phyloP scores from a whole-genome alignment of 2,888 invertebrate genomes.

The Chesias legatella region DNA sequence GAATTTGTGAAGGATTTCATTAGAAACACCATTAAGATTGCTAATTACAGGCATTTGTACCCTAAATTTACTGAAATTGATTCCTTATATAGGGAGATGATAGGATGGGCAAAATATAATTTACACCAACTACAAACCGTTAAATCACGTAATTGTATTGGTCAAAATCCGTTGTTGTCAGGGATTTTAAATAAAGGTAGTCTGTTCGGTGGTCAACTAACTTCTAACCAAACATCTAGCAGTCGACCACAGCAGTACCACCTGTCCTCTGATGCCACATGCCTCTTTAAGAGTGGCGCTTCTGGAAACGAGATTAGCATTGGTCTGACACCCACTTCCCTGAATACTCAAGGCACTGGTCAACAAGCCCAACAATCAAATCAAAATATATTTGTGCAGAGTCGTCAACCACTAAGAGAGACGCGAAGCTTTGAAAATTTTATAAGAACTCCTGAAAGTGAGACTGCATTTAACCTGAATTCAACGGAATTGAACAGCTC shows the following conservation, averaged over 20 bases:
- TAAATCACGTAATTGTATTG: background rate
- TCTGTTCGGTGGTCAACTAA: background rate
- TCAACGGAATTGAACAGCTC: too few species aligned
- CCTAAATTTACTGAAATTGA: constrained; percentile 14
- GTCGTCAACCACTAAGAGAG: background rate
- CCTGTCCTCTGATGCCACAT: background rate
- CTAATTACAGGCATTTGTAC: constrained; percentile 14
- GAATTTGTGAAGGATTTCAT: constrained; percentile 36
- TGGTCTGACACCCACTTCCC: background rate
- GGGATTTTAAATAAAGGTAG: background rate
- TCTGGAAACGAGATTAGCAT: constrained; percentile 1
- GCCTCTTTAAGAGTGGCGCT: constrained; percentile 1
- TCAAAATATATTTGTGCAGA: background rate
- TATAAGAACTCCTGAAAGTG: too few species aligned
- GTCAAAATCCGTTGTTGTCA: background rate
- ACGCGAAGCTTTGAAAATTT: background rate
- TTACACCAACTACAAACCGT: constrained; percentile 7
- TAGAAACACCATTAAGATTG: constrained; percentile 30
- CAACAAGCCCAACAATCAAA: background rate
- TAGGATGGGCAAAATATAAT: constrained; percentile 38
- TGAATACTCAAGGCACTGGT: background rate
- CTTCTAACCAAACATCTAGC: background rate
- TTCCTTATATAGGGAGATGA: constrained; percentile 35
- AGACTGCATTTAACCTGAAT: too few species aligned
- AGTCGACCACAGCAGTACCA: background rate